Evolutionary conservation across 2,113 vertebrate species (phyloP).

Genomic region (Ornithorhynchus anatinus): DNA sequence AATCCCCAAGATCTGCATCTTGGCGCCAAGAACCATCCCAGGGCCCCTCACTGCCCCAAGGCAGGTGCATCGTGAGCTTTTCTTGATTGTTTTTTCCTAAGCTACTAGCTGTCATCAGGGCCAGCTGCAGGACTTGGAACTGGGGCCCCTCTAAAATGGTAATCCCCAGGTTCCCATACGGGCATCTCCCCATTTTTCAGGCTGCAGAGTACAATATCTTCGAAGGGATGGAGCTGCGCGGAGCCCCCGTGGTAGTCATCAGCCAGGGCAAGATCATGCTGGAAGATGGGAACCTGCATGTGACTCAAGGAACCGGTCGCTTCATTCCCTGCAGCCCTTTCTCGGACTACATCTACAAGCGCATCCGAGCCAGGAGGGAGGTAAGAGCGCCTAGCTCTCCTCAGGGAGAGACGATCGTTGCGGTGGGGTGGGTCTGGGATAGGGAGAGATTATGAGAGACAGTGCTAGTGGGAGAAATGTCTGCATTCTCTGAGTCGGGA

Average conservation of each 20-base stretch:
- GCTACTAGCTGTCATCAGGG: background rate
- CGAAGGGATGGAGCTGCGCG: conserved; percentile 94
- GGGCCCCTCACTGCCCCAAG: background rate
- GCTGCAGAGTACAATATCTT: conserved; percentile 95
- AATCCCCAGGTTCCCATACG: too few species aligned
- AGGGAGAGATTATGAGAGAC: too few species aligned
- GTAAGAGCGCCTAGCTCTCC: too few species aligned
- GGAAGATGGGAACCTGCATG: conserved; percentile 91
- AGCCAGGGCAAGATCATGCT: conserved; percentile 96
- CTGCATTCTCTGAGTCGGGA: too few species aligned
- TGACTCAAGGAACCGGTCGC: conserved; percentile 86
- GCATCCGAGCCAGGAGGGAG: conserved; percentile 96
- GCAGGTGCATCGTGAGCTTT: background rate
- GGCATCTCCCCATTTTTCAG: conserved; percentile 54
- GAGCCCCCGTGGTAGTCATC: conserved; percentile 88
- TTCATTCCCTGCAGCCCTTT: conserved; percentile 90
- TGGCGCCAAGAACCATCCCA: too few species aligned
- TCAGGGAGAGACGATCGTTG: too few species aligned
- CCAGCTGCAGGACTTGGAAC: background rate
- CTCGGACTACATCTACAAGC: conserved; percentile 95
- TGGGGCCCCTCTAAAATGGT: too few species aligned
- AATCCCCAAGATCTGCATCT: too few species aligned
- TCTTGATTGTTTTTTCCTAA: background rate
- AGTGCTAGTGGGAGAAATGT: too few species aligned
- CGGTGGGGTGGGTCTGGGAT: too few species aligned